Evolutionary conservation across 2,888 invertebrate genomes (phyloP).

Genomic region (Unio pictorum): DNA sequence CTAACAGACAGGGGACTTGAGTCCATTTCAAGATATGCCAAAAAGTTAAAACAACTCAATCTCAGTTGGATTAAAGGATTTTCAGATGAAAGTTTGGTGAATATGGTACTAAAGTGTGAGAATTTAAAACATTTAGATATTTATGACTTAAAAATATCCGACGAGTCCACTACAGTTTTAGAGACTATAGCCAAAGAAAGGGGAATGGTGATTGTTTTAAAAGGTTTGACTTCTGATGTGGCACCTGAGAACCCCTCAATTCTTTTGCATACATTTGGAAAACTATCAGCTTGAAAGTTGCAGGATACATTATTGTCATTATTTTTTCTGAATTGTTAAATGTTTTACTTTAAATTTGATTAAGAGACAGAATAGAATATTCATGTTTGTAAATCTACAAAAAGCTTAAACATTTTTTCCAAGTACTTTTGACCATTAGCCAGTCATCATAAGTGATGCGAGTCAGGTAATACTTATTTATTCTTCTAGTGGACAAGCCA

Average conservation of each 20-base stretch:
- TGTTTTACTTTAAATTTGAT: too few species aligned
- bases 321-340: too few species aligned
- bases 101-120: constrained; percentile 44
- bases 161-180: constrained; percentile 35
- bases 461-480: too few species aligned
- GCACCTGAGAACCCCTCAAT: constrained; percentile 43
- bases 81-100: constrained; percentile 50
- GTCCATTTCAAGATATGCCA: constrained; percentile 43
- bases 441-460: too few species aligned
- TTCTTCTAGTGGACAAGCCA: too few species aligned
- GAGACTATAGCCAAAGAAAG: constrained; percentile 38
- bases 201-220: constrained; percentile 45
- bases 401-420: too few species aligned
- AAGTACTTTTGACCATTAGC: too few species aligned
- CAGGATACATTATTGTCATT: too few species aligned
- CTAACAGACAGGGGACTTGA: constrained; percentile 54
- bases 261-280: constrained; percentile 48
- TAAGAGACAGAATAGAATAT: too few species aligned
- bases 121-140: constrained; percentile 56
- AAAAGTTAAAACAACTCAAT: constrained; percentile 49
- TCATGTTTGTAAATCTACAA: too few species aligned
- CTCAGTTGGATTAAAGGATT: constrained; percentile 46
- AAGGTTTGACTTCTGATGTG: constrained; percentile 39
- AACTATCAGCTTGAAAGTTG: constrained; percentile 8
- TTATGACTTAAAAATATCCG: constrained; percentile 47